Evolutionary conservation across 2,888 invertebrate species (phyloP).

Genomic region (Leucophenga maculata): DNA sequence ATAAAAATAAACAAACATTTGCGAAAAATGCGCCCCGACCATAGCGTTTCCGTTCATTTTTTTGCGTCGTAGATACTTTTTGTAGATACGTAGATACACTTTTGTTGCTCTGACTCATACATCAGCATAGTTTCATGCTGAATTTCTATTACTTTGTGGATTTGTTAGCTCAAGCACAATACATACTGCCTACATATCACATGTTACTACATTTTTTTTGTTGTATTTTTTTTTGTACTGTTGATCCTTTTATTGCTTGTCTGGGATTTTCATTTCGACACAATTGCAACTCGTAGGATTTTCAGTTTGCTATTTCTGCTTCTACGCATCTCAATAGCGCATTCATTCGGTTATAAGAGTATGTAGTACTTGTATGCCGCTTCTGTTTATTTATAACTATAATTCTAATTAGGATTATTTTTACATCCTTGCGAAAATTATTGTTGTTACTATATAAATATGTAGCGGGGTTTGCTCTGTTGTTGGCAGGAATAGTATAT

Average conservation of each 20-base stretch:
- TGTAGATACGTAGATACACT: background rate
- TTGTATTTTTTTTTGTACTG: slow-evolving; percentile 42
- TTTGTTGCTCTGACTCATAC: background rate
- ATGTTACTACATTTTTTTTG: slow-evolving; percentile 34
- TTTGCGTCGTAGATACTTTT: background rate
- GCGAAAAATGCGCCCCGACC: slow-evolving; percentile 30
- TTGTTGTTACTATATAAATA: slow-evolving; percentile 24
- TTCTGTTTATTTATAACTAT: slow-evolving; percentile 62
- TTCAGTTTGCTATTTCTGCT: slow-evolving; percentile 11
- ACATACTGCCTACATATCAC: slow-evolving; percentile 35
- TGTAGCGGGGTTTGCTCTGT: too few relatives aligned
- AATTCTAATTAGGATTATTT: slow-evolving; percentile 65
- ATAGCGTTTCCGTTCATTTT: background rate
- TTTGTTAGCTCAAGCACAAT: background rate
- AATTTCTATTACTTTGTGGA: slow-evolving; percentile 18
- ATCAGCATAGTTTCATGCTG: background rate
- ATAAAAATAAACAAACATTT: slow-evolving; percentile 43
- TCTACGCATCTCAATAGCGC: background rate
- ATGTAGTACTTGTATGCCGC: slow-evolving; percentile 17
- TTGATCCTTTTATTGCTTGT: slow-evolving; percentile 64
- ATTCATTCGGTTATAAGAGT: slow-evolving; percentile 15
- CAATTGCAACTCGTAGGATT: background rate
- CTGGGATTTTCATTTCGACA: slow-evolving; percentile 62
- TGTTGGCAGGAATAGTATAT: too few relatives aligned
- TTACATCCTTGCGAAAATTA: slow-evolving; percentile 63